phyloP scores from a whole-genome alignment of 2,797 vertebrate species.

The Pterois miles region DNA sequence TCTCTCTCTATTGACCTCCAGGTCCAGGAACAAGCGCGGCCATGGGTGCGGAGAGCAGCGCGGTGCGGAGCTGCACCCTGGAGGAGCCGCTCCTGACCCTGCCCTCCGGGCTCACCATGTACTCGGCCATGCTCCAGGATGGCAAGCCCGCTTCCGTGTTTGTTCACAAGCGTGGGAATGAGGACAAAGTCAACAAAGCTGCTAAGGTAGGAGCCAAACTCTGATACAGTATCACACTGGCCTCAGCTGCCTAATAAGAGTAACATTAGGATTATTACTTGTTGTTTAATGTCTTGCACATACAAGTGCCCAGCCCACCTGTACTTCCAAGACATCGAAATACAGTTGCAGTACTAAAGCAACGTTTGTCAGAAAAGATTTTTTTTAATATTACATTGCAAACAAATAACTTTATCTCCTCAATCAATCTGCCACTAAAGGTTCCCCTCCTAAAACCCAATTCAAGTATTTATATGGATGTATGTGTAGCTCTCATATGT shows the following conservation, averaged over 20 bases:
- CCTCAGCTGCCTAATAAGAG: neutral
- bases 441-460: neutral
- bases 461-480: too few species aligned
- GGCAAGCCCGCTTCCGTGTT: slow-evolving; percentile 91
- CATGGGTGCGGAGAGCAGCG: slow-evolving; percentile 97
- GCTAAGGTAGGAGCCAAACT: slow-evolving; percentile 87
- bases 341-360: neutral
- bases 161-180: slow-evolving; percentile 90
- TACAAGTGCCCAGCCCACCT: neutral
- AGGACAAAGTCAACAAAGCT: slow-evolving; percentile 96
- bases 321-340: neutral
- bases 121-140: slow-evolving; percentile 89
- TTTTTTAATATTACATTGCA: neutral
- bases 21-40: slow-evolving; percentile 13
- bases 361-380: neutral
- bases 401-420: neutral
- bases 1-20: neutral
- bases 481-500: neutral
- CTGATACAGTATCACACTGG: neutral
- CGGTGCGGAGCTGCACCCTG: slow-evolving; percentile 85
- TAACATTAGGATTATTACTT: too few species aligned
- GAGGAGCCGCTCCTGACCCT: slow-evolving; percentile 85
- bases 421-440: neutral
- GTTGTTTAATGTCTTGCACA: too few species aligned
- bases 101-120: slow-evolving; percentile 88